These are phyloP conservation scores for Pseudobourletiella spinata DNA, from an alignment of 1,140 invertebrate species.

Conservation along the genomic window DNA sequence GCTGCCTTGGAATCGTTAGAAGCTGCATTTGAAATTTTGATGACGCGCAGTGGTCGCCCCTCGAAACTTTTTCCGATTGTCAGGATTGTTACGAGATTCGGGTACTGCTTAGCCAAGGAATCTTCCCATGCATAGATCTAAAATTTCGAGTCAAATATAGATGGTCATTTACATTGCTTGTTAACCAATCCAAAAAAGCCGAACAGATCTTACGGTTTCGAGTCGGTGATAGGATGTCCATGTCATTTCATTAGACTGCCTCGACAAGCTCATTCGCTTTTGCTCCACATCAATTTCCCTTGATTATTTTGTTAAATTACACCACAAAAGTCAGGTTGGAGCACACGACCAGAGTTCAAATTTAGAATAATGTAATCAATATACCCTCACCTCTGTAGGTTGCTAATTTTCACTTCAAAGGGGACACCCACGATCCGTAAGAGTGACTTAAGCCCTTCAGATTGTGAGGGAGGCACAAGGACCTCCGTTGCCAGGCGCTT, in stretches of 20 bases:
- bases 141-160: not conserved
- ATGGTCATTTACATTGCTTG: not conserved
- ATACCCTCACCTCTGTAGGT: not conserved
- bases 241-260: not conserved
- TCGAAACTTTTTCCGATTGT: slow-evolving; percentile 51
- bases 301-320: not conserved
- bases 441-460: not conserved
- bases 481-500: slow-evolving; percentile 9
- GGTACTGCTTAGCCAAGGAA: slow-evolving; percentile 43
- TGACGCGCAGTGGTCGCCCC: slow-evolving; percentile 51
- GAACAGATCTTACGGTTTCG: not conserved
- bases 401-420: not conserved
- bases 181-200: not conserved
- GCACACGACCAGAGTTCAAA: not conserved
- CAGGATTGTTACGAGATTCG: slow-evolving; percentile 46
- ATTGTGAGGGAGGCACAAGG: slow-evolving; percentile 1
- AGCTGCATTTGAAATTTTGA: slow-evolving; percentile 45
- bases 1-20: slow-evolving; percentile 3
- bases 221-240: not conserved
- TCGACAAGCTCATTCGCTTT: too few relatives aligned
- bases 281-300: too few relatives aligned
- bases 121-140: slow-evolving; percentile 47
- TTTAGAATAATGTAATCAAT: not conserved
- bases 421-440: not conserved
- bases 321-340: not conserved